phyloP scores from a whole-genome alignment of 2,113 vertebrate species.

The Pollimyrus isidori region DNA sequence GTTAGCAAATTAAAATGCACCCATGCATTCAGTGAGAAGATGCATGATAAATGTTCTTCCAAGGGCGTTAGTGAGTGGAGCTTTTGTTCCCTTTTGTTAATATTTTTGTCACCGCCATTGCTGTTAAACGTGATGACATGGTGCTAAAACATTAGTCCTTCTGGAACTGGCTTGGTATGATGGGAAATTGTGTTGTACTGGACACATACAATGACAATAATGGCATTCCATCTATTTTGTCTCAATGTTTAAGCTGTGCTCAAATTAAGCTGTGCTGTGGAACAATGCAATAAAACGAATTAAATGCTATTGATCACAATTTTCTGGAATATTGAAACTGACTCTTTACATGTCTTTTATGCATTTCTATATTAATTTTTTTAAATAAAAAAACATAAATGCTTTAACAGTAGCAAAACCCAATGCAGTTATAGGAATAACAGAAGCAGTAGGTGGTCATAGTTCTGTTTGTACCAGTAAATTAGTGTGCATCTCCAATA shows the following conservation, averaged over 20 bases:
- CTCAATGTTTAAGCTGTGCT: background rate
- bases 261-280: background rate
- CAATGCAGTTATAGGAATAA: background rate
- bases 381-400: background rate
- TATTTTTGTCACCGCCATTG: background rate
- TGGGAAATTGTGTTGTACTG: background rate
- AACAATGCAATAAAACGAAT: background rate
- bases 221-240: background rate
- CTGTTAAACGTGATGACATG: background rate
- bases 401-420: background rate
- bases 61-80: background rate
- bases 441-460: background rate
- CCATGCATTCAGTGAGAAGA: slow-evolving; percentile 6
- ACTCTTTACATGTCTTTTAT: background rate
- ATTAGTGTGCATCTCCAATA: background rate
- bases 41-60: background rate
- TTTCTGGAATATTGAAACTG: background rate
- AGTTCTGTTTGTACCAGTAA: background rate
- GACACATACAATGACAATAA: background rate
- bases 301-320: background rate
- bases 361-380: background rate
- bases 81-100: background rate
- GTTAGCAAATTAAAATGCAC: slow-evolving; percentile 11
- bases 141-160: background rate
- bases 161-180: background rate